A percentile compares a stretch with the other conserved stretches of the same genome.
phyloP scores from a whole-genome alignment of 2,113 vertebrate species.

The Nannobrachium achirus region DNA sequence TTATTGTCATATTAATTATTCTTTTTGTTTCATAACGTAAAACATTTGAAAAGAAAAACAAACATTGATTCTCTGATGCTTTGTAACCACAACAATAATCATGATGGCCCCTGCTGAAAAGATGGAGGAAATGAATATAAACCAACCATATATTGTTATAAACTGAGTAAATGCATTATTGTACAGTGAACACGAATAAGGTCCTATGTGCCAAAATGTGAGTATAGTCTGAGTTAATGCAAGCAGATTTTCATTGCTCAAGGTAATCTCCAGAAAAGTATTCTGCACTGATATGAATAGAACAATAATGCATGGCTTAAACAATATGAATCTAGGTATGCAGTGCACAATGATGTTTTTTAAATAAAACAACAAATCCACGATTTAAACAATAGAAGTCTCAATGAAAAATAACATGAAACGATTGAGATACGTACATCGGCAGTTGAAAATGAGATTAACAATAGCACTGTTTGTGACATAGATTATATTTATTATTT shows the following conservation, averaged over 20 bases:
- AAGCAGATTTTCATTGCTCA: constrained; percentile 4
- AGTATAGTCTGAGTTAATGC: constrained; percentile 24
- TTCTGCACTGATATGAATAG: neutral
- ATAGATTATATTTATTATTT: neutral
- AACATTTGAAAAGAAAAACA: constrained; percentile 18
- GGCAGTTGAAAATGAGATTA: neutral
- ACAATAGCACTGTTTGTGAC: neutral
- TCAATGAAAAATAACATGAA: neutral
- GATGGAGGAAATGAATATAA: constrained; percentile 8
- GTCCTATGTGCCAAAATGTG: constrained; percentile 38
- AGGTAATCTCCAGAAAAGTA: constrained; percentile 10
- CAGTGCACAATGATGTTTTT: constrained; percentile 10
- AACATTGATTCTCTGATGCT: neutral
- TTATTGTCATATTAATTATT: constrained; percentile 6
- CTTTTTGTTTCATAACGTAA: neutral
- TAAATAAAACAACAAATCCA: neutral
- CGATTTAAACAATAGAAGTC: neutral
- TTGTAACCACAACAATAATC: constrained; percentile 13
- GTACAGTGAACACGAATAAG: constrained; percentile 12
- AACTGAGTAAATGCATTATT: constrained; percentile 32
- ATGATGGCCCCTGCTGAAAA: neutral
- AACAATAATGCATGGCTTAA: constrained; percentile 35
- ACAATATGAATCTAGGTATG: neutral
- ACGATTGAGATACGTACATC: neutral
- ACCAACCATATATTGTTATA: neutral